phyloP scores from a whole-genome alignment of 2,113 vertebrate species.

The Zosterops hypoxanthus region DNA sequence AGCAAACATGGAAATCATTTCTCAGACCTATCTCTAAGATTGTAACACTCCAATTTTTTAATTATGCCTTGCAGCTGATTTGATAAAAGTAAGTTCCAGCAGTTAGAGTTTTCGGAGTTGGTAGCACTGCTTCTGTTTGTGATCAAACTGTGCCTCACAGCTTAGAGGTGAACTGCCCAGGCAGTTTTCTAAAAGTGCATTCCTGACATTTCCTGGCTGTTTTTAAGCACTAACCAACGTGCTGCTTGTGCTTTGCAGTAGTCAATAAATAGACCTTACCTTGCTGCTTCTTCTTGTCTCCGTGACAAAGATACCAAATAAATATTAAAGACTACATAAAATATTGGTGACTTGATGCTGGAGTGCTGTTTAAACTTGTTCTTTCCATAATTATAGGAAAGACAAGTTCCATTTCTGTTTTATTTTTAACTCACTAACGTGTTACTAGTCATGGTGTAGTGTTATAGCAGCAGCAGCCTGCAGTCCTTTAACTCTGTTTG shows the following conservation, averaged over 20 bases:
- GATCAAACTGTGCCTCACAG: neutral
- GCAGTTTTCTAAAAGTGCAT: neutral
- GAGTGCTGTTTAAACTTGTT: neutral
- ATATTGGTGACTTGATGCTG: neutral
- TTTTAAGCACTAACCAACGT: neutral
- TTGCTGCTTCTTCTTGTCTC: neutral
- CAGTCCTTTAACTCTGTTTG: neutral
- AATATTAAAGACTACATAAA: neutral
- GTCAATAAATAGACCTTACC: neutral
- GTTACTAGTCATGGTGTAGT: neutral
- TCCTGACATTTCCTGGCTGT: neutral
- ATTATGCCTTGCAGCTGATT: neutral
- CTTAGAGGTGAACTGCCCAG: neutral
- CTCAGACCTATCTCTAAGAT: neutral
- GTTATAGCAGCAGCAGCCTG: constrained; percentile 8
- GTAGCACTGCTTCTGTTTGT: neutral
- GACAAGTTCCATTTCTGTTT: neutral
- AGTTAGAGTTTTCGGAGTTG: neutral
- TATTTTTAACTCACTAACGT: neutral
- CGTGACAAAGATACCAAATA: neutral
- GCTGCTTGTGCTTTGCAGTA: neutral
- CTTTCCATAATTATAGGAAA: neutral
- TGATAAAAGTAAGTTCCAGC: neutral
- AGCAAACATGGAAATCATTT: neutral
- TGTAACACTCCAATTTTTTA: neutral